phyloP scores from a whole-genome alignment of 2,797 vertebrate genomes.

The Sebastes flavidus region DNA sequence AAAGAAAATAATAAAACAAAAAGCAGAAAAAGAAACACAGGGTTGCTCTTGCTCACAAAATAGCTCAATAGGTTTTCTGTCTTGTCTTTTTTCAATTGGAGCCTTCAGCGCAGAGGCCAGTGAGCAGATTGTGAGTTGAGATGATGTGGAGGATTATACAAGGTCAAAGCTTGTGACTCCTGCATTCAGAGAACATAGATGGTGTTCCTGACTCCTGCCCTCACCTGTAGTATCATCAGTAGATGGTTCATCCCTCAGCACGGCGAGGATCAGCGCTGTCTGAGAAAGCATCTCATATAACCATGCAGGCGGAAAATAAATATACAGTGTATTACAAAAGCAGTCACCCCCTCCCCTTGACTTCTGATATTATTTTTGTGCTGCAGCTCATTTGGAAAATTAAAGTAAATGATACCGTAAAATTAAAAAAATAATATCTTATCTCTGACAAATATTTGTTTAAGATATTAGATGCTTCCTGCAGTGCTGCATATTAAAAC shows the following conservation, averaged over 20 bases:
- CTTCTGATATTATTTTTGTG: neutral
- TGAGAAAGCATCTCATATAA: constrained; percentile 27
- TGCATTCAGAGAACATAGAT: constrained; percentile 40
- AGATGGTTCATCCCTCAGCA: constrained; percentile 28
- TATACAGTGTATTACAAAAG: neutral
- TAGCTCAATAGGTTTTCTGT: constrained; percentile 46
- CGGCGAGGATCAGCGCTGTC: constrained; percentile 27
- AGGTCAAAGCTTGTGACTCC: constrained; percentile 56
- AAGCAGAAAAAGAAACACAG: constrained; percentile 25
- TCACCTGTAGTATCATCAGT: constrained; percentile 45
- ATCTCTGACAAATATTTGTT: neutral
- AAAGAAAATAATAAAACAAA: constrained; percentile 45
- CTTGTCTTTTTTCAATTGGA: constrained; percentile 74
- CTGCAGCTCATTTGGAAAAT: neutral
- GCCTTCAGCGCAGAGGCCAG: constrained; percentile 11
- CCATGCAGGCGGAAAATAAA: neutral
- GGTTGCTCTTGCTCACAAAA: constrained; percentile 44
- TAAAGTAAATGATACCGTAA: neutral
- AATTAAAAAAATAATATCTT: neutral
- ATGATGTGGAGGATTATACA: constrained; percentile 53
- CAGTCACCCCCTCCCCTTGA: neutral
- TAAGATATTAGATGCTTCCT: neutral
- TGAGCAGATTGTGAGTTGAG: constrained; percentile 39
- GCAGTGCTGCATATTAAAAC: neutral
- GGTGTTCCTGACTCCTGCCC: constrained; percentile 46